Evolutionary conservation across 1,140 invertebrate genomes (phyloP), one percentile per base, ranked within the genome.

Genomic region (Euura saliciscinereae): DNA sequence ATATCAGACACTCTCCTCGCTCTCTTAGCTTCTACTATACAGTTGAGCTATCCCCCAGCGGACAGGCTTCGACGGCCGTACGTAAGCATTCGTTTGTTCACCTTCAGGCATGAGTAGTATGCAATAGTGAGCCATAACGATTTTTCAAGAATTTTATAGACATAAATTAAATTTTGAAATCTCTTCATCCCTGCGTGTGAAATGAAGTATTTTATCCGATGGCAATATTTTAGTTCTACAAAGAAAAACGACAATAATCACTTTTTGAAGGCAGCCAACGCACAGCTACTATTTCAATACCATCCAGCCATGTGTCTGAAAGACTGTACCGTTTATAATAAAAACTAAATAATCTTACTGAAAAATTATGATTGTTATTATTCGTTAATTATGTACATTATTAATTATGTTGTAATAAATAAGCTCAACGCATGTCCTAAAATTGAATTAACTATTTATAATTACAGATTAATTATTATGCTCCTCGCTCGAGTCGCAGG

Each of bases 381-480:
- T 70, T 74, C 77, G 76, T 80, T 77, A 76, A 77, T 78, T 85
- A 83, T 86, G 69, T 86, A 86, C 84, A 86, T 76, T 78, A 77
- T 67, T 28, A 76, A 79, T 80, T 79, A 77, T 79, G 78, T 81
- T 79, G 74, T 83, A 86, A 86, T 86, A 86, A 86, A 86, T 86
- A 86, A 85, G 84, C 83, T 86, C 84, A 81, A 82, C 80, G 80
- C 80, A 73, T 77, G 68, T 73, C 74, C 78, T 80, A 80, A 73
- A 75, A 77, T 77, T 83, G 78, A 75, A 74, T 71, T 75, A 59
- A 69, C 51, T 59, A 59, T 59, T 59, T 59, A 59, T 8, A 59
- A 59, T 59, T 59, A 59, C 51, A 59, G 51, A 59, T 59, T 59
- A 59, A 28, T n/a, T 59, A 59, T 59, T 59, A 59, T 59, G 51